Base-by-base conservation (phyloP, 2,888 invertebrate genomes). In the Dicycla oo region DNA sequence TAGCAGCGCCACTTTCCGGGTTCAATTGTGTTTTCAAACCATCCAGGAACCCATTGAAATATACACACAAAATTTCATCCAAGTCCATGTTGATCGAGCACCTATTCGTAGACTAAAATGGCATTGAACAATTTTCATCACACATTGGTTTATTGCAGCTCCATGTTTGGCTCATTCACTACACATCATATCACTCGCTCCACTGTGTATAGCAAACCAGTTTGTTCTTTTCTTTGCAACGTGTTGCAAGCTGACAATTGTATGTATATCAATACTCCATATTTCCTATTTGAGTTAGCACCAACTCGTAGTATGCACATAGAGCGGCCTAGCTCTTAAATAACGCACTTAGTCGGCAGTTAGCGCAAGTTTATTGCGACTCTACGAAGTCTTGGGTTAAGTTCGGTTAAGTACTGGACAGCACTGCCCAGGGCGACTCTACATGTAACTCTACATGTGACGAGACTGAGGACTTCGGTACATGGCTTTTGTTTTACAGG, bases 311-410 rank as follows among this genome's bases (percentile, higher is more conserved):
- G 43, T 58, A 56, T 58, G 54, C 56, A 47, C 64, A 47, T 51
- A 62, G 75, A 76, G 73, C 80, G 77, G 30, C 80, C 82, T n/a
- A n/a, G n/a, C n/a, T 85, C 87, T 87, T 88, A 89, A 90, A 88
- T 89, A 91, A 90, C 88, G 84, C 87, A 88, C 88, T 91, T 87
- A 88, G 73, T 79, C 75, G 85, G 73, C 84, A 87, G 90, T 89
- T 88, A 88, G 82, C 69, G 76, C 80, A 91, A 92, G 88, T 93
- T 92, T 91, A 90, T 89, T 87, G 86, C 88, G 88, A 87, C 83
- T 86, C 86, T 87, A 84, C 88, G 26, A 71, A 69, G 73, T 57
- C 58, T 65, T 77, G 49, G 62, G 79, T 80, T 81, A 87, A 89
- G 87, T 88, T 86, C 81, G 69, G 82, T 81, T 87, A 84, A 65